phyloP scores from a whole-genome alignment of 2,888 invertebrate species.

The Rotaria sp. region DNA sequence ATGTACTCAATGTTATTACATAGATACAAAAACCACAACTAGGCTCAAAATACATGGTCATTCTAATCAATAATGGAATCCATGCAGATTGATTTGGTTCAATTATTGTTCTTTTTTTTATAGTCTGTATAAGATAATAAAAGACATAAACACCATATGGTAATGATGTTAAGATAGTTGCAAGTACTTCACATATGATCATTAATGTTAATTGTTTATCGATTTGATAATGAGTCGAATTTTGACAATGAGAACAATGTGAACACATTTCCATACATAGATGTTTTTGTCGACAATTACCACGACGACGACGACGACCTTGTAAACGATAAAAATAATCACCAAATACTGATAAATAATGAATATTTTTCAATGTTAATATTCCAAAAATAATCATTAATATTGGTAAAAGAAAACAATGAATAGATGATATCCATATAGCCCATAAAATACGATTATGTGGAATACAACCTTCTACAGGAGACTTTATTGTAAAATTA shows the following conservation, averaged over 20 bases:
- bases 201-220: not conserved
- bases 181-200: not conserved
- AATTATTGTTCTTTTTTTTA: not conserved
- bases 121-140: not conserved
- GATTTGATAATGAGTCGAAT: not conserved
- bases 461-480: not conserved
- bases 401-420: not conserved
- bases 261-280: too few relatives aligned
- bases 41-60: not conserved
- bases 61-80: not conserved
- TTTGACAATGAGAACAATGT: too few relatives aligned
- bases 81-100: not conserved
- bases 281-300: not conserved
- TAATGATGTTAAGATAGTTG: not conserved
- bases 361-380: not conserved
- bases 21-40: not conserved
- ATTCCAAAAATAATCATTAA: not conserved
- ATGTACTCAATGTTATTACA: not conserved
- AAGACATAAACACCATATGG: not conserved
- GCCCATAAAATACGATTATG: not conserved
- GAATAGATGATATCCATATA: not conserved
- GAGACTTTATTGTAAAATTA: not conserved
- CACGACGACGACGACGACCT: not conserved
- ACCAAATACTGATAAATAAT: not conserved
- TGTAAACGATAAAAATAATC: not conserved